Evolutionary conservation across 2,888 invertebrate species (phyloP).

Genomic region (Brachycybe producta): DNA sequence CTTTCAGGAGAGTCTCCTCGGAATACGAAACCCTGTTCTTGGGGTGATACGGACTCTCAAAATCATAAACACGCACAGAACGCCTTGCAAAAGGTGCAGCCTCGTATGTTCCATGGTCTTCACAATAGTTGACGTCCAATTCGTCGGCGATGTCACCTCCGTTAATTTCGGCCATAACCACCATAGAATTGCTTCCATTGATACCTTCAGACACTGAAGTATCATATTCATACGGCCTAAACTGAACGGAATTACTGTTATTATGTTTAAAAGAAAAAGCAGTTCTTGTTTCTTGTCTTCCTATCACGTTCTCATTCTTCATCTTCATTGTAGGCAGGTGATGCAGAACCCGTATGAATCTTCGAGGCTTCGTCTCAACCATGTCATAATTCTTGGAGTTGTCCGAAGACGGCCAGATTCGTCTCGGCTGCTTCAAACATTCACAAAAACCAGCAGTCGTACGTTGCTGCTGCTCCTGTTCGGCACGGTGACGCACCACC

Average conservation of each 20-base stretch:
- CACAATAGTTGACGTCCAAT: not conserved
- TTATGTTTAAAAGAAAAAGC: too few species aligned
- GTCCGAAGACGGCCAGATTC: not conserved
- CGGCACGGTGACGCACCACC: not conserved
- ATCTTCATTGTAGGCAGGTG: slow-evolving; percentile 40
- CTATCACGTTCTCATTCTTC: too few species aligned
- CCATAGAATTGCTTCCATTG: not conserved
- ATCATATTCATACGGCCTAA: too few species aligned
- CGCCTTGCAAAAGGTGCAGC: not conserved
- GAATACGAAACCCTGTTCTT: not conserved
- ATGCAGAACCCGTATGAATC: slow-evolving; percentile 53
- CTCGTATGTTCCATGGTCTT: too few species aligned
- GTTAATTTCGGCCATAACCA: not conserved
- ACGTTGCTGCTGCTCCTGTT: not conserved
- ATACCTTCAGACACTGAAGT: too few species aligned
- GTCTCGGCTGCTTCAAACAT: not conserved
- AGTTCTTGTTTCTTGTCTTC: too few species aligned
- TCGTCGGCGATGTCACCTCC: not conserved
- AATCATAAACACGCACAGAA: not conserved
- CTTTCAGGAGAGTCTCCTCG: not conserved
- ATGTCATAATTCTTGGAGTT: slow-evolving; percentile 4
- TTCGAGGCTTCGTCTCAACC: slow-evolving; percentile 42
- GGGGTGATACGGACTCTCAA: slow-evolving; percentile 6
- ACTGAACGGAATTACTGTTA: too few species aligned
- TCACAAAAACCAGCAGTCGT: slow-evolving; percentile 1